Conservation (phyloP, 64 coral and sea anemone genomes). For the Astreopora myriophthalma region DNA sequence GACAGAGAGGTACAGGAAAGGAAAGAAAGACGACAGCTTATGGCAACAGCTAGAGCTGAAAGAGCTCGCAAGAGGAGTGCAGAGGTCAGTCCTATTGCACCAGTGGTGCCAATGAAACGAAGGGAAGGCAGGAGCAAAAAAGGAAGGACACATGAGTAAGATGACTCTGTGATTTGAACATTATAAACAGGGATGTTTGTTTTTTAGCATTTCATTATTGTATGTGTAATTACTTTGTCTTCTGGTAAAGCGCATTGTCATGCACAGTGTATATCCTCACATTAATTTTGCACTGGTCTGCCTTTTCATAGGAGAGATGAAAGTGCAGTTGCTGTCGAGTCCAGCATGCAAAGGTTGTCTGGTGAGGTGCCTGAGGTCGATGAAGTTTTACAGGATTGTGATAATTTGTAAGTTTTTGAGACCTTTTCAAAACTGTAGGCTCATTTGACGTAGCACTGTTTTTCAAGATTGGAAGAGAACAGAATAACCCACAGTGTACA, state of each 20-base stretch:
- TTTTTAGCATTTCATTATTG: no score
- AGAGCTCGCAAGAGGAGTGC: constrained; percentile 86
- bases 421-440: not conserved
- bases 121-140: constrained; percentile 29
- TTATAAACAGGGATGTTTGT: no score
- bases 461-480: not conserved
- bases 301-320: constrained; percentile 55
- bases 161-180: not conserved
- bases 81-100: constrained; percentile 5
- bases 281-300: not conserved
- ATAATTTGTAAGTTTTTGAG: not conserved
- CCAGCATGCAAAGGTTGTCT: constrained; percentile 59
- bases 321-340: constrained; percentile 43
- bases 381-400: constrained; percentile 22
- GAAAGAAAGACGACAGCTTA: constrained; percentile 39
- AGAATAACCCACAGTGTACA: no score
- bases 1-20: constrained; percentile 71
- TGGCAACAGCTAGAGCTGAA: constrained; percentile 87
- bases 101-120: constrained; percentile 7
- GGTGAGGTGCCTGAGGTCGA: constrained; percentile 54
- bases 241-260: no score
- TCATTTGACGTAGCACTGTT: not conserved
- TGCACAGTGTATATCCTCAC: no score
- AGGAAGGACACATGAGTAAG: constrained; percentile 57
- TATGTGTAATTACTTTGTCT: no score